Conservation (phyloP, 2,888 invertebrate species). For the Enchytraeus crypticus region DNA sequence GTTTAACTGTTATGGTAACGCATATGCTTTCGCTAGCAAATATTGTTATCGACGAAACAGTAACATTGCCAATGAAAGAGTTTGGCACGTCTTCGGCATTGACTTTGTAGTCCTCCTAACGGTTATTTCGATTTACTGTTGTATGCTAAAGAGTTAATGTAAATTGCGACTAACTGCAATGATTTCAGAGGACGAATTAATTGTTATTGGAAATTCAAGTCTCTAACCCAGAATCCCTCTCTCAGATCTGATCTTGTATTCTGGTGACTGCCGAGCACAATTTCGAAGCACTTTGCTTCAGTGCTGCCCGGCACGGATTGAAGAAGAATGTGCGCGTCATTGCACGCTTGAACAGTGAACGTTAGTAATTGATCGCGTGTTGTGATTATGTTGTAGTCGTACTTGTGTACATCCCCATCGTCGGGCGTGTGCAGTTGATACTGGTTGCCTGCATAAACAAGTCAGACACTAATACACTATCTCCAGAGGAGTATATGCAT, state of each 20-base stretch:
- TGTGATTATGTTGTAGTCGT: background rate
- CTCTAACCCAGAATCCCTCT: background rate
- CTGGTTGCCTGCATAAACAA: background rate
- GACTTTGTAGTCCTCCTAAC: too few relatives aligned
- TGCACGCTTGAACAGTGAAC: constrained; percentile 8
- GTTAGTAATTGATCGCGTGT: background rate
- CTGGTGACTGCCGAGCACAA: constrained; percentile 2
- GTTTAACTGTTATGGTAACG: too few relatives aligned
- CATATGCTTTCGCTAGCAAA: too few relatives aligned
- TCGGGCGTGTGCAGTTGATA: constrained; percentile 2
- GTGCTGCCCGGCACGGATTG: constrained; percentile 3
- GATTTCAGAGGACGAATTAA: too few relatives aligned
- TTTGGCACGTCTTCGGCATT: too few relatives aligned
- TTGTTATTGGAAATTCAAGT: background rate
- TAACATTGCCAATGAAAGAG: too few relatives aligned
- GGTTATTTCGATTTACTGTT: too few relatives aligned
- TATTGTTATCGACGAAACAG: too few relatives aligned
- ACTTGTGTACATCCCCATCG: background rate
- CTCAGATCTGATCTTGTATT: constrained; percentile 4
- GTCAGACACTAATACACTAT: too few relatives aligned
- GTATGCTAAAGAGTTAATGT: too few relatives aligned
- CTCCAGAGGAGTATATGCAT: too few relatives aligned
- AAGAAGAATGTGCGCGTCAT: constrained; percentile 11
- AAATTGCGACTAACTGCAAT: too few relatives aligned
- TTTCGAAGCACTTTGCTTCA: constrained; percentile 1